Evolutionary conservation across 2,888 invertebrate species (phyloP).

Genomic region (Meta bourneti): DNA sequence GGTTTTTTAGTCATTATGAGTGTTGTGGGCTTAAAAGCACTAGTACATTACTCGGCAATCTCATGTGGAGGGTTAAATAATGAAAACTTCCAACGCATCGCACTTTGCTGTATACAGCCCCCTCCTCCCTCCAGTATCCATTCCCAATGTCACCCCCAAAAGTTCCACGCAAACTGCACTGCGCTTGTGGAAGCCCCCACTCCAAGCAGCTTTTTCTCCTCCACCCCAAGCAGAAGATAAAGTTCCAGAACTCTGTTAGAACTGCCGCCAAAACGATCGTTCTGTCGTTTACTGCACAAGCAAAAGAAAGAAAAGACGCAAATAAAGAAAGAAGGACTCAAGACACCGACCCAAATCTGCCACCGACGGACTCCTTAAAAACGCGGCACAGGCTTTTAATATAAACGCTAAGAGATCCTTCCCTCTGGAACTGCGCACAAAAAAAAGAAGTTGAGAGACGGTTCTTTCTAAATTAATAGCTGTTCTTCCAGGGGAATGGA

Average conservation of each 20-base stretch:
- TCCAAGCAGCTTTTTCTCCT: neutral
- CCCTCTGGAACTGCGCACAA: neutral
- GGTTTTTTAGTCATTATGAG: no score
- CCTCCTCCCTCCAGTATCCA: neutral
- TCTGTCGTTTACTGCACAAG: no score
- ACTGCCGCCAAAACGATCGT: no score
- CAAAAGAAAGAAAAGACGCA: neutral
- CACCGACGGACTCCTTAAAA: neutral
- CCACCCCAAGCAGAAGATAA: neutral
- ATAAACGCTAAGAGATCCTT: neutral
- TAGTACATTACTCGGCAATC: no score
- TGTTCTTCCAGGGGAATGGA: neutral
- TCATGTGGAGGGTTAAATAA: no score
- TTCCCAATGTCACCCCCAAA: neutral
- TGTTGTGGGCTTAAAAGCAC: no score
- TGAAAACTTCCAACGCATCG: no score
- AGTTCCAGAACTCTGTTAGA: neutral
- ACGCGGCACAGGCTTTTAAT: neutral
- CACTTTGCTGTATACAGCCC: no score
- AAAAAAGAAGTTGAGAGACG: neutral
- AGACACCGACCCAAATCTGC: neutral
- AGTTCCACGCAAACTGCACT: neutral
- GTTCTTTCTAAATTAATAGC: neutral
- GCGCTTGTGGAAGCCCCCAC: no score
- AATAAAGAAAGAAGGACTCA: neutral